Base-by-base conservation (phyloP, 2,888 invertebrate species). In the Dynastes maya region DNA sequence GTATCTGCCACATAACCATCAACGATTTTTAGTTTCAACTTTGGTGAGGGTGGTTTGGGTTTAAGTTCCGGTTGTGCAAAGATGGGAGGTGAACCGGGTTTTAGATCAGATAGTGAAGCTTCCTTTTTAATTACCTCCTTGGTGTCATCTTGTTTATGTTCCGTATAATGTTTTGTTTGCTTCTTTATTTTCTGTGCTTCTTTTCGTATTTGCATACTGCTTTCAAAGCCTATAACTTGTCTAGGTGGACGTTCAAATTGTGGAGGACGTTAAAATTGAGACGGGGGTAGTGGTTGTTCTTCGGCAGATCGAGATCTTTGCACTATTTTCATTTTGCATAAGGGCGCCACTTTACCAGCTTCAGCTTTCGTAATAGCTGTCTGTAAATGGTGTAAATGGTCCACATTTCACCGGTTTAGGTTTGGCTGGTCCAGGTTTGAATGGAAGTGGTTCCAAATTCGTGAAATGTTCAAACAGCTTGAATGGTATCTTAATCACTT, bases 1-100 rank as follows among this genome's bases (percentile, higher is more conserved):
- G 94, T 94, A 84, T 94, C 94, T 1, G 94, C 94, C 88, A 92
- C 92, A 84, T 94, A 94, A 11, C 94, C 94, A 79, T 92, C 92
- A 32, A 89, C 87, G 45, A 85, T 84, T 84, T 90, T 91, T 74
- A 88, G 87, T 84, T 91, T 91, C n/a, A 88, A 85, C 85, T 91
- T 91, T 0, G 91, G 91, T 2, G 91, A 90, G 65, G 90, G 90
- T 0, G 90, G 89, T 81, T 87, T 87, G 9, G 79, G 77, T 80
- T 88, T 89, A 61, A 81, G 63, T 79, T 86, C 86, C 5, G 87
- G 83, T 82, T 88, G 85, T 1, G 87, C 84, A 81, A 85, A 88
- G 72, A 87, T 84, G 9, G 90, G 89, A 32, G 89, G 89, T 16
- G 89, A 87, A 22, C 89, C 88, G 5, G 89, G 88, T 83, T 89